Evolutionary conservation across 2,797 vertebrate species (phyloP), one percentile per base, ranked within the genome.

Genomic region (Syngnathus acus): DNA sequence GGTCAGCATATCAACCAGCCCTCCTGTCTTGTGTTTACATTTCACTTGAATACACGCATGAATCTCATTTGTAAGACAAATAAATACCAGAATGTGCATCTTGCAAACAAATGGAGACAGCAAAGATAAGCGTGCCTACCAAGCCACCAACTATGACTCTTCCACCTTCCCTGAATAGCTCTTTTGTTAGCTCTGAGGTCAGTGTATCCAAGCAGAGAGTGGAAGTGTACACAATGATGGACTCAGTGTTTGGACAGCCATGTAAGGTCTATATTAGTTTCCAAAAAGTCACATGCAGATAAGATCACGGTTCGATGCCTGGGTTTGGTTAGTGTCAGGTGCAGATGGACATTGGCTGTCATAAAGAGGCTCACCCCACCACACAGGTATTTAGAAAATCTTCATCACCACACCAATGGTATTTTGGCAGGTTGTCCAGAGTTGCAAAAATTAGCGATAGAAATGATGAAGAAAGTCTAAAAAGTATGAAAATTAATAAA

Each of bases 221-320:
- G 14, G 40, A 45, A 68, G 65, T 45, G 68, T 68, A 78, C 67
- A 72, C 72, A 75, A 66, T 71, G 68, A 82, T 70, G 68, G 73
- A 58, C 53, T 65, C 64, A 32, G 66, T 84, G 73, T 82, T 80
- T 84, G 76, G 69, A 82, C 61, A 72, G 55, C 42, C 60, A 62
- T 61, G 59, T 61, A 40, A 74, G 64, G 61, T 76, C 72, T 76
- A 68, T 70, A 74, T 78, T 61, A 63, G 68, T 57, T 60, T 62
- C 75, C 57, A 67, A 70, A 62, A 68, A 67, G 72, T 78, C 79
- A 76, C 64, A 77, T 72, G 70, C 51, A 80, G 78, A 80, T 78
- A 84, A 77, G 65, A 72, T 73, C 68, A 65, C 70, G 55, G 54
- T 69, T 64, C 47, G 38, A 43, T 54, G 54, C 65, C 8, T 13